These are phyloP conservation scores for Xerus inauris DNA, from an alignment of 2,113 vertebrate species.

Conservation along the genomic window DNA sequence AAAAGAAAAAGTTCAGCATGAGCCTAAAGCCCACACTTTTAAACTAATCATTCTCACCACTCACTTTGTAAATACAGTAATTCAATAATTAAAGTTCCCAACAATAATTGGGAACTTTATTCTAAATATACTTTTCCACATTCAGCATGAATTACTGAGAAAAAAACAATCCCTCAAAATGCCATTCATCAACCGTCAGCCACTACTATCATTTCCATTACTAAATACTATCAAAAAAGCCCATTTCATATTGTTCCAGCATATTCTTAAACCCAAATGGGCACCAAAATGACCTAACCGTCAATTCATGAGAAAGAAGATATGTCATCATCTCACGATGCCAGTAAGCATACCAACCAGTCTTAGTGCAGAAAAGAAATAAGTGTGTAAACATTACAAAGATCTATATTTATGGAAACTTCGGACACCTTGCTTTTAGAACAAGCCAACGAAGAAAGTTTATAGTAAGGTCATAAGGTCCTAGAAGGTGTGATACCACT, in stretches of 20 bases:
- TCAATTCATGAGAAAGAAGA: background rate
- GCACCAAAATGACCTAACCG: background rate
- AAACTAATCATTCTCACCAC: background rate
- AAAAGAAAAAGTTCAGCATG: background rate
- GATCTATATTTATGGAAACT: background rate
- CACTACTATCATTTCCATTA: background rate
- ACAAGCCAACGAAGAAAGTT: background rate
- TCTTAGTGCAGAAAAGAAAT: background rate
- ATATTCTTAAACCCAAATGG: background rate
- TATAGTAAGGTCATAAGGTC: background rate
- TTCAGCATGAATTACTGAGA: background rate
- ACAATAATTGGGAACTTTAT: background rate
- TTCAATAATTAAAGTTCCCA: no score
- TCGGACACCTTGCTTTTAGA: background rate
- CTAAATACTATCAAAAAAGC: background rate
- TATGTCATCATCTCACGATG: background rate
- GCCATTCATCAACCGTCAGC: background rate
- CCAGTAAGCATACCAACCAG: background rate
- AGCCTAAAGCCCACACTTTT: background rate
- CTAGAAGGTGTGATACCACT: background rate
- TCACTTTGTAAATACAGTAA: constrained; percentile 4
- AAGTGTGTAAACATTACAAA: background rate
- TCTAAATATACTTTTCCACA: background rate
- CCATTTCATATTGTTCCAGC: background rate
- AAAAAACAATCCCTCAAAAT: constrained; percentile 10